Evolutionary conservation across 1,140 invertebrate species (phyloP).

Genomic region (Tetragonula clypearis): DNA sequence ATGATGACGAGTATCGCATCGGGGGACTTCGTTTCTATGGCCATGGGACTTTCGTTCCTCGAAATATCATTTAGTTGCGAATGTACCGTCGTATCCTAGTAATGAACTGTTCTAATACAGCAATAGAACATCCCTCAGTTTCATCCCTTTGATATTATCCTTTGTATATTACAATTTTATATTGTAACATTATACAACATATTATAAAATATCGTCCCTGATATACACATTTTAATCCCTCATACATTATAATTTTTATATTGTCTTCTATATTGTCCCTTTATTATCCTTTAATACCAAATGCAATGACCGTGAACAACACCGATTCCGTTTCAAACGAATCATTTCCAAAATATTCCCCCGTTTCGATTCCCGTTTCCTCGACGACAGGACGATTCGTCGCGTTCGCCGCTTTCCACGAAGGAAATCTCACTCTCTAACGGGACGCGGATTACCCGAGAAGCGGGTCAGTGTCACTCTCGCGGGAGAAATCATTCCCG

Average conservation of each 20-base stretch:
- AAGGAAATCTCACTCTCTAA: slow-evolving; percentile 37
- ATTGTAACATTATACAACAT: no score
- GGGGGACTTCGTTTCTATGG: no score
- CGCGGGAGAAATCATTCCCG: slow-evolving; percentile 49
- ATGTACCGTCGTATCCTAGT: neutral
- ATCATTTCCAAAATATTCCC: neutral
- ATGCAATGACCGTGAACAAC: no score
- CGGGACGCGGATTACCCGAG: slow-evolving; percentile 20
- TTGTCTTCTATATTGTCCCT: no score
- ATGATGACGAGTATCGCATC: no score
- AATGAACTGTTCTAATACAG: neutral
- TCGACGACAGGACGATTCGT: neutral
- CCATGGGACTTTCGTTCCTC: neutral
- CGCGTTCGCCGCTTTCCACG: neutral
- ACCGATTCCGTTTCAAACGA: neutral
- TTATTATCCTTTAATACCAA: no score
- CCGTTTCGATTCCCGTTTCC: neutral
- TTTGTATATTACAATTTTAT: no score
- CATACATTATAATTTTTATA: no score
- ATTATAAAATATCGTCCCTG: no score
- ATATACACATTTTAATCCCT: no score
- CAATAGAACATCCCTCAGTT: neutral
- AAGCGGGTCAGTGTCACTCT: slow-evolving; percentile 57
- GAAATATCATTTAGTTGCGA: neutral
- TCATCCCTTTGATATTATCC: no score